phyloP scores from a whole-genome alignment of 2,888 invertebrate species.

The Leucophenga montana region DNA sequence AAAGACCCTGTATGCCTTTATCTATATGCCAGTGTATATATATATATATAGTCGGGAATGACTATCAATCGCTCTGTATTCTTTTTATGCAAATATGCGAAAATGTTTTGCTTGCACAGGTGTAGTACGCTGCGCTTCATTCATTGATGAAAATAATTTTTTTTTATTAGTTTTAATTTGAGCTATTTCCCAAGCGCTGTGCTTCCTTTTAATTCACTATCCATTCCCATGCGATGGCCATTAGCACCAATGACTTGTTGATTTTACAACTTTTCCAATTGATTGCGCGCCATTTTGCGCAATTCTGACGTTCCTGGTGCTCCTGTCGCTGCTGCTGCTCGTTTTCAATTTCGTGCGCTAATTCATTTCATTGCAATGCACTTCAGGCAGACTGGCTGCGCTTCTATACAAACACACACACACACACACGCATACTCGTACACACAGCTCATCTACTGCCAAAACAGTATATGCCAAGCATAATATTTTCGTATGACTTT shows the following conservation, averaged over 20 bases:
- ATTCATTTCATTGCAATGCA: conserved; percentile 2
- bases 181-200: not conserved
- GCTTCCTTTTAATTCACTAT: conserved; percentile 31
- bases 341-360: conserved; percentile 8
- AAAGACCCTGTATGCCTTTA: no score
- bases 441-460: no score
- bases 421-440: no score
- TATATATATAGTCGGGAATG: conserved; percentile 1
- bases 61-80: no score
- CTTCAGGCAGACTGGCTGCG: not conserved
- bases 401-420: no score
- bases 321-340: not conserved
- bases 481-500: no score
- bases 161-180: not conserved
- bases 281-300: conserved; percentile 43
- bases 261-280: conserved; percentile 62
- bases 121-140: conserved; percentile 16
- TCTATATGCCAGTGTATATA: not conserved
- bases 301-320: conserved; percentile 27
- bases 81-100: conserved; percentile 54
- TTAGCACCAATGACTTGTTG: conserved; percentile 60
- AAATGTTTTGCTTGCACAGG: conserved; percentile 45
- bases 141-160: conserved; percentile 5
- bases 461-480: no score
- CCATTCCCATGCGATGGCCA: conserved; percentile 40